A percentile compares a stretch with the other conserved stretches of the same genome.
phyloP scores from a whole-genome alignment of 2,797 vertebrate genomes.

The Apogon hyalosoma region DNA sequence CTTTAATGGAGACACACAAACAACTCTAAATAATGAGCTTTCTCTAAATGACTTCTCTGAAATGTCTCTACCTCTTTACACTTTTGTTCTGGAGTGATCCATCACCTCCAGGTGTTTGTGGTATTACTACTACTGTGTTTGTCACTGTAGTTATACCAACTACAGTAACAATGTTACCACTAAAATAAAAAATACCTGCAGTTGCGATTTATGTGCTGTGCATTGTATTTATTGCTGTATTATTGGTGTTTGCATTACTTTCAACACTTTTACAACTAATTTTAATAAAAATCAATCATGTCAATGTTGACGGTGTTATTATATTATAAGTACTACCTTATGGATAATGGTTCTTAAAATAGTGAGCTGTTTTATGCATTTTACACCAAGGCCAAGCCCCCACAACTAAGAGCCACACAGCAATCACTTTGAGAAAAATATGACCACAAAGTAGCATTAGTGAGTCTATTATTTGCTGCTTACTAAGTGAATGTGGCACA shows the following conservation, averaged over 20 bases:
- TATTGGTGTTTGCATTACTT: not conserved
- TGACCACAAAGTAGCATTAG: not conserved
- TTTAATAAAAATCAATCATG: no score
- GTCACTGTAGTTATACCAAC: conserved; percentile 8
- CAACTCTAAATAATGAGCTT: conserved; percentile 25
- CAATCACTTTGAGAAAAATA: not conserved
- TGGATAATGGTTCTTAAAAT: not conserved
- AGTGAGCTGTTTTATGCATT: not conserved
- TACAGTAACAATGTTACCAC: not conserved
- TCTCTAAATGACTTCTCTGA: conserved; percentile 37
- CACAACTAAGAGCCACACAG: not conserved
- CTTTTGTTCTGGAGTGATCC: conserved; percentile 42
- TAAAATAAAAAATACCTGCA: not conserved
- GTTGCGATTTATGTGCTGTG: not conserved
- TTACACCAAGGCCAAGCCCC: not conserved
- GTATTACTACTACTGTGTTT: conserved; percentile 26
- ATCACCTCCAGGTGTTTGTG: conserved; percentile 55
- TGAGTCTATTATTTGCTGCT: not conserved
- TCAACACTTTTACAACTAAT: not conserved
- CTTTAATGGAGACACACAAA: conserved; percentile 7
- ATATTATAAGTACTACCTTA: not conserved
- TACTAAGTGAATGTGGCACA: not conserved
- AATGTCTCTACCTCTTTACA: conserved; percentile 53
- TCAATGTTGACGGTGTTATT: conserved; percentile 3
- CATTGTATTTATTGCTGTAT: not conserved